Conservation (phyloP, 1,140 invertebrate species). For the Augochlora pura region DNA sequence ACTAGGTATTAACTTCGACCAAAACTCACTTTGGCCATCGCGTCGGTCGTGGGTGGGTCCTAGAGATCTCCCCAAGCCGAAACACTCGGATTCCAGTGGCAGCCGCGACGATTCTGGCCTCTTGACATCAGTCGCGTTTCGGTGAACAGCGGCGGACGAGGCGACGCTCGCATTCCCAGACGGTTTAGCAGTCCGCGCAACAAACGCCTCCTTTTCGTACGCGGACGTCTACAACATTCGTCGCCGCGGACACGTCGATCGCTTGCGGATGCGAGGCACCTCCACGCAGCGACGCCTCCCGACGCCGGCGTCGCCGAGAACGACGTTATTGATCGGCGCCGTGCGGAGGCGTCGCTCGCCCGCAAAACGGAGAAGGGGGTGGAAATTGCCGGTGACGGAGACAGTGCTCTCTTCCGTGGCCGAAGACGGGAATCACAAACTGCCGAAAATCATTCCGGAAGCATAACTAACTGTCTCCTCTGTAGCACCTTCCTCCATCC, state of each 20-base stretch:
- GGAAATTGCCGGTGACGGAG: slow-evolving; percentile 47
- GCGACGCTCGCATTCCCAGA: slow-evolving; percentile 36
- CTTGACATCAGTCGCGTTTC: slow-evolving; percentile 34
- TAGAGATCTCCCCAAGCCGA: slow-evolving; percentile 27
- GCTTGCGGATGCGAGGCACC: slow-evolving; percentile 28
- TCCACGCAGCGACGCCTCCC: slow-evolving; percentile 55
- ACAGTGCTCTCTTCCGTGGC: slow-evolving; percentile 7
- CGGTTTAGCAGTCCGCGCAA: slow-evolving; percentile 10
- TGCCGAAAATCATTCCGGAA: slow-evolving; percentile 31
- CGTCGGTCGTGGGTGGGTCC: slow-evolving; percentile 56
- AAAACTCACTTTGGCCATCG: slow-evolving; percentile 58
- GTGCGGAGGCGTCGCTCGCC: slow-evolving; percentile 58
- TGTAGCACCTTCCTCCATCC: not conserved
- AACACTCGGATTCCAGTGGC: slow-evolving; percentile 16
- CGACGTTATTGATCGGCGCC: slow-evolving; percentile 64
- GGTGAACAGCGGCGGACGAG: slow-evolving; percentile 2
- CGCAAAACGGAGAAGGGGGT: slow-evolving; percentile 36
- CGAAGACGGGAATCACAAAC: slow-evolving; percentile 36
- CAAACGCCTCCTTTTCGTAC: slow-evolving; percentile 29
- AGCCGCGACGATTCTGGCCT: not conserved
- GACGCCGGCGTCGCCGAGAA: slow-evolving; percentile 58
- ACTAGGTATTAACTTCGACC: slow-evolving; percentile 9
- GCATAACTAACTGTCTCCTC: not conserved
- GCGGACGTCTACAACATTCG: slow-evolving; percentile 39
- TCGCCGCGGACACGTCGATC: slow-evolving; percentile 52